Evolutionary conservation across 2,888 invertebrate genomes (phyloP), one percentile per base, ranked within the genome.

Genomic region (Heliconius ismenius): DNA sequence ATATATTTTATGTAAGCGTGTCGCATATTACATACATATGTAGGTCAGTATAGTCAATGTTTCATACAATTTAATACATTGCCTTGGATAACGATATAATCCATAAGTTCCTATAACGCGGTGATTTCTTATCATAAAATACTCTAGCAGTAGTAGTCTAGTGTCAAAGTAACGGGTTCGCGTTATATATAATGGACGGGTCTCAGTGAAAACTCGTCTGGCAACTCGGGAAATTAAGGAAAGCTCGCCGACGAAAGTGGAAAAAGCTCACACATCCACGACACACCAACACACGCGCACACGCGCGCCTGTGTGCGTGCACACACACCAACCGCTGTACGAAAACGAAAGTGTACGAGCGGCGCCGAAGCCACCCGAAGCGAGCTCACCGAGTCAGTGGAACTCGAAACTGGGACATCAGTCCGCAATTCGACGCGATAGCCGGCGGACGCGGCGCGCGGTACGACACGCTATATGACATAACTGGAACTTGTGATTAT

Each of bases 361-460:
- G 83, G 80, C 84, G 90, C 90, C 94, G 94, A 94, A 88, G 89
- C 88, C 86, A 81, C 87, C 95, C 95, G 95, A 95, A 88, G 91
- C 91, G 89, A 87, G 92, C 93, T 92, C 91, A 93, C 94, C 90
- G 89, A 95, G 93, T 92, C 92, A 92, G 93, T 94, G 86, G 92
- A 94, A 94, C 93, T 94, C 92, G 92, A 95, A 95, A 95, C 95
- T 95, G 95, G 95, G 95, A 95, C 95, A 95, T 95, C 95, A 95
- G 95, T 95, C 92, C 91, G 94, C 92, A 91, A 90, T 88, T 88
- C 90, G 91, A 92, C 91, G 94, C 93, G 92, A 91, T 85, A 88
- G 90, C 88, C 87, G 89, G 86, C 89, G 92, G 93, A 93, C 92
- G 92, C 86, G 89, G 87, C 88, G 86, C 86, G 86, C 89, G 85